Conservation (phyloP, 2,888 invertebrate species). For the Eudemis profundana region DNA sequence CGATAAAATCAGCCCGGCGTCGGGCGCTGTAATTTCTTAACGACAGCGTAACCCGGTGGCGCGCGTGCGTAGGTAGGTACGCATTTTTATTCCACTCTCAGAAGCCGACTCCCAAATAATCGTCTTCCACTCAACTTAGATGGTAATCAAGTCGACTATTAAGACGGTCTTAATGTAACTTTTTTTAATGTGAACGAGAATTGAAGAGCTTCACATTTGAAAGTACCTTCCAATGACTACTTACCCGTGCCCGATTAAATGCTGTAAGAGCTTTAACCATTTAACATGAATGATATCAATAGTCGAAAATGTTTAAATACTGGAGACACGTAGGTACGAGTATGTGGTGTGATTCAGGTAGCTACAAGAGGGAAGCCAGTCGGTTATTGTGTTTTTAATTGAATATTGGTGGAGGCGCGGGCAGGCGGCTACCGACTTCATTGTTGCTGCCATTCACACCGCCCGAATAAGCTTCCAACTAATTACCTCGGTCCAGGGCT, state of each 20-base stretch:
- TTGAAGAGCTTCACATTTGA: constrained; percentile 65
- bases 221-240: constrained; percentile 45
- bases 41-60: constrained; percentile 85
- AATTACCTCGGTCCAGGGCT: constrained; percentile 71
- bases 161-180: constrained; percentile 80
- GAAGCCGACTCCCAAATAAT: constrained; percentile 81
- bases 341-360: constrained; percentile 22
- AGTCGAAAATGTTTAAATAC: constrained; percentile 20
- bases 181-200: constrained; percentile 70
- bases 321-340: constrained; percentile 41
- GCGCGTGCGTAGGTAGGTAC: constrained; percentile 76
- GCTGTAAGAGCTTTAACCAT: constrained; percentile 3
- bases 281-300: constrained; percentile 28
- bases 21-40: constrained; percentile 83
- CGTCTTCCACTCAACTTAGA: constrained; percentile 83
- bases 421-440: constrained; percentile 69
- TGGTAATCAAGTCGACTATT: constrained; percentile 83
- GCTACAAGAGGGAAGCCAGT: constrained; percentile 37
- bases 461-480: constrained; percentile 74
- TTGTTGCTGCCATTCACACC: constrained; percentile 73
- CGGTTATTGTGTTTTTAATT: constrained; percentile 69
- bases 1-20: constrained; percentile 83
- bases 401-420: constrained; percentile 63
- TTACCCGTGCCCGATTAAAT: constrained; percentile 51
- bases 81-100: constrained; percentile 77